A percentile compares a stretch with the other conserved stretches of the same genome.
Conservation (phyloP, 2,113 vertebrate genomes). For the Kryptolebias marmoratus region DNA sequence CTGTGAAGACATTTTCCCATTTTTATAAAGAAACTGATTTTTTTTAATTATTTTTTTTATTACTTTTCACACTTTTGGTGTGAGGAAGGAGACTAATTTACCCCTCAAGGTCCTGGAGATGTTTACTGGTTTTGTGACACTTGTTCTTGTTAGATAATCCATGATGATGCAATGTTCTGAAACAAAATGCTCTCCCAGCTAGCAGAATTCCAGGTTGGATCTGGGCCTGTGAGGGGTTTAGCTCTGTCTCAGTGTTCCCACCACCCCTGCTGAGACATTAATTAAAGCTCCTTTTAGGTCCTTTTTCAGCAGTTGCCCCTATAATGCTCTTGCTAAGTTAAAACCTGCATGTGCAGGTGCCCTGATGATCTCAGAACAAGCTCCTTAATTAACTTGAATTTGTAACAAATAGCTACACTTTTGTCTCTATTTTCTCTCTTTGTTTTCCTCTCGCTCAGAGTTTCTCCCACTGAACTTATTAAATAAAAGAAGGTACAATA, state of each 20-base stretch:
- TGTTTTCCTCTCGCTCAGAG: constrained; percentile 17
- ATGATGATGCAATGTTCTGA: constrained; percentile 79
- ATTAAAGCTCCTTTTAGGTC: constrained; percentile 77
- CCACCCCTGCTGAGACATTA: constrained; percentile 78
- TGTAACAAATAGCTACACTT: constrained; percentile 66
- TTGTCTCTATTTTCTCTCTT: constrained; percentile 44
- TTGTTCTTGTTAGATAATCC: constrained; percentile 81
- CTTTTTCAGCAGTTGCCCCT: constrained; percentile 67
- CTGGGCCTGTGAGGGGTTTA: constrained; percentile 70
- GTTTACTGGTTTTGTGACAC: constrained; percentile 82
- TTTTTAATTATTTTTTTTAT: constrained; percentile 18
- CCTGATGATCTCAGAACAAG: constrained; percentile 63
- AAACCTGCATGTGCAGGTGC: constrained; percentile 67
- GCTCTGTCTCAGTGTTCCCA: constrained; percentile 55
- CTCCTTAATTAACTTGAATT: constrained; percentile 75
- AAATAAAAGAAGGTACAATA: constrained; percentile 41
- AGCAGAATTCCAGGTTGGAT: constrained; percentile 65
- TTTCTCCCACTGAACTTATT: constrained; percentile 48
- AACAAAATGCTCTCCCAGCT: constrained; percentile 72
- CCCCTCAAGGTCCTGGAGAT: constrained; percentile 75
- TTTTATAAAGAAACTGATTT: constrained; percentile 50
- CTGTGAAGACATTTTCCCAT: constrained; percentile 47
- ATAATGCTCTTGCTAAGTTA: constrained; percentile 58
- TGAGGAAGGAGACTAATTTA: constrained; percentile 76
- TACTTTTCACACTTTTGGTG: constrained; percentile 63